Conservation (phyloP, 2,888 invertebrate genomes). For the Aporophyla lueneburgensis region DNA sequence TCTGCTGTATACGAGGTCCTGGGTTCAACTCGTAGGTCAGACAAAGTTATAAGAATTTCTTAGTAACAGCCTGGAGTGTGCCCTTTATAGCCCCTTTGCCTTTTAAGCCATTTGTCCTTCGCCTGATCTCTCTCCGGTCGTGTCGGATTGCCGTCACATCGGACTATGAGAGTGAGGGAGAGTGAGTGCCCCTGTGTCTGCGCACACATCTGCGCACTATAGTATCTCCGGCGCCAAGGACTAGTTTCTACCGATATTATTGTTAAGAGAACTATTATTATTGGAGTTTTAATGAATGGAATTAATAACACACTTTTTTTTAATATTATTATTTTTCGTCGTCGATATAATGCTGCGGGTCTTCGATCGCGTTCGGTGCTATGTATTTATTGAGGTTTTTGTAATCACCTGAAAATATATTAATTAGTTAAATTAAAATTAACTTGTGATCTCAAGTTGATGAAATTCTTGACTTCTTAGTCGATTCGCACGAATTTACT, state of each 20-base stretch:
- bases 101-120: not conserved
- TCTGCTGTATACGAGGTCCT: not conserved
- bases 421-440: not conserved
- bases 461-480: not conserved
- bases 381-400: constrained; percentile 42
- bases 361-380: constrained; percentile 49
- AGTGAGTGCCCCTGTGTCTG: not conserved
- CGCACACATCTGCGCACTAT: not conserved
- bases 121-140: not conserved
- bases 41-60: too few species aligned
- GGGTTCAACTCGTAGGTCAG: not conserved
- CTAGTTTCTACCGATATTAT: too few species aligned
- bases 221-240: not conserved
- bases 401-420: not conserved
- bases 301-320: constrained; percentile 6
- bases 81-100: not conserved
- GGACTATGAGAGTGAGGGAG: not conserved
- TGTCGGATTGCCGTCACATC: not conserved
- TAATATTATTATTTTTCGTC: constrained; percentile 59
- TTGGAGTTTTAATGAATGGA: not conserved
- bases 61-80: too few species aligned
- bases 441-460: not conserved
- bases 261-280: not conserved
- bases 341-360: constrained; percentile 70
- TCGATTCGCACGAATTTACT: too few species aligned